Evolutionary conservation across 1,140 invertebrate species (phyloP), one percentile per base, ranked within the genome.

Genomic region (Tribolium madens): DNA sequence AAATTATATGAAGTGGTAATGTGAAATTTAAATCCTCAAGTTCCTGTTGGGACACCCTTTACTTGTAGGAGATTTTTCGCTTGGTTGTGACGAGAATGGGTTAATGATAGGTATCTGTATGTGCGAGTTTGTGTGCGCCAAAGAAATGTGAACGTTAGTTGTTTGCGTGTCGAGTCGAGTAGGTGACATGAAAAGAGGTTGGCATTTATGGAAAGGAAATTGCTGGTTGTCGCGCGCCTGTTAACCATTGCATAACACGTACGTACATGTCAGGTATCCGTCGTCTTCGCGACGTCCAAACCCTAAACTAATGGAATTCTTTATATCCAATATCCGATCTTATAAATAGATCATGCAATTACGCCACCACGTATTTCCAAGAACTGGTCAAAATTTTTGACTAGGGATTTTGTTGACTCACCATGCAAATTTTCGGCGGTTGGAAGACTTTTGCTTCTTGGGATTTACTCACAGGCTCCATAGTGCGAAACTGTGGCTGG

Each of bases 371-470:
- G 50, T 64, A 53, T 76, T 76, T 76, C 50, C 50, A 33, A 12
- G 26, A 9, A 42, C 0, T 42, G 36, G 36, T 36, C 33, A 36
- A 36, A 36, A 36, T 36, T 7, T 36, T 36, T 36, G 33, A 36
- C 33, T 6, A 21, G 18, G 47, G 4, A 26, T 71, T 52, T 57
- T 9, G 13, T 3, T 3, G 12, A 78, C 84, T 86, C 83, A 87
- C 87, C 82, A 86, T 86, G 80, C 86, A 87, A 73, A 87, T 86
- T 47, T 84, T 85, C 1, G 87, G 86, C 12, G 86, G 82, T 76
- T 87, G 83, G 21, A 72, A 52, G 47, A 72, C 76, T 76, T 57
- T 75, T 69, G 76, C 73, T 74, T 60, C 71, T 15, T 12, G 13
- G 47, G 75, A 71, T 79, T 52, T 73, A 9, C 48, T 69, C 15